These are phyloP conservation scores for Phlogophora meticulosa DNA, from an alignment of 2,888 invertebrate genomes.

Conservation along the genomic window DNA sequence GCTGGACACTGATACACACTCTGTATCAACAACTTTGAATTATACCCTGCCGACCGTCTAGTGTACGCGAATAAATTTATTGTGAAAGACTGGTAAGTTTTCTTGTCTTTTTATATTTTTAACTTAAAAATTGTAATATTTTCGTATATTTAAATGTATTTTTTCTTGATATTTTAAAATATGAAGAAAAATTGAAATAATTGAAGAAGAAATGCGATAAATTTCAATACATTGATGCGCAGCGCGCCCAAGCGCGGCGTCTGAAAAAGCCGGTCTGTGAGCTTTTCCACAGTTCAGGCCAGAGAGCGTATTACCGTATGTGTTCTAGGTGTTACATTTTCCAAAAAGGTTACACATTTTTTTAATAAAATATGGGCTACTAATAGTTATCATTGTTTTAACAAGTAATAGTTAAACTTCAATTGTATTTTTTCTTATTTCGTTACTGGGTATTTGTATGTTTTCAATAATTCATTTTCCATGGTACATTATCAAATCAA, in stretches of 20 bases:
- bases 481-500: slow-evolving; percentile 26
- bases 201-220: slow-evolving; percentile 20
- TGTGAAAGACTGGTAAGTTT: slow-evolving; percentile 84
- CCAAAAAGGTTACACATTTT: neutral
- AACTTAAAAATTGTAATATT: slow-evolving; percentile 17
- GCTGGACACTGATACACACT: slow-evolving; percentile 82
- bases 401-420: slow-evolving; percentile 6
- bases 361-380: neutral
- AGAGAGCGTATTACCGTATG: slow-evolving; percentile 48
- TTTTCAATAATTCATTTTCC: slow-evolving; percentile 36
- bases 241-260: slow-evolving; percentile 71
- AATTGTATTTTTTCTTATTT: slow-evolving; percentile 23
- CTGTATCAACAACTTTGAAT: slow-evolving; percentile 75
- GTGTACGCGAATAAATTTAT: slow-evolving; percentile 79
- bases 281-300: slow-evolving; percentile 80
- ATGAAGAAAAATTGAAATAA: slow-evolving; percentile 12
- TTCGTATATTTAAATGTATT: neutral
- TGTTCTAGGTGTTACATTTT: slow-evolving; percentile 34
- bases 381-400: slow-evolving; percentile 3
- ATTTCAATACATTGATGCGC: slow-evolving; percentile 42
- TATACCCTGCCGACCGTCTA: slow-evolving; percentile 75
- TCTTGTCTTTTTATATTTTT: slow-evolving; percentile 54
- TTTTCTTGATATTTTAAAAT: neutral
- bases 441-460: slow-evolving; percentile 23
- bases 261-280: slow-evolving; percentile 83